Conservation (phyloP, 2,797 vertebrate species). For the Microctenopoma lineatum region DNA sequence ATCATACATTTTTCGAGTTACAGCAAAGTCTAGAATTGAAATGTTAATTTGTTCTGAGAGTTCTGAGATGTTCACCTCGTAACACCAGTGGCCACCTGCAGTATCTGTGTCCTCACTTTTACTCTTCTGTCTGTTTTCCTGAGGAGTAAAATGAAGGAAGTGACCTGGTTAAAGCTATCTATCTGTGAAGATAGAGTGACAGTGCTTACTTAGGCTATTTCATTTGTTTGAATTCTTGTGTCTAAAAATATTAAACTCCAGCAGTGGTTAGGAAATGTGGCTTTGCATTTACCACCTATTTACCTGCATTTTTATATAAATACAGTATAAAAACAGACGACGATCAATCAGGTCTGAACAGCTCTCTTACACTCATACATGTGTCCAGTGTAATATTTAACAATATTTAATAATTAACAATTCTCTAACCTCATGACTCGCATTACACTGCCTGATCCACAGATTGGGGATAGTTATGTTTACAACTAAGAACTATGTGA, state of each 20-base stretch:
- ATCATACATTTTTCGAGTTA: too few species aligned
- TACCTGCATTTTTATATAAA: too few species aligned
- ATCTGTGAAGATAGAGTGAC: background rate
- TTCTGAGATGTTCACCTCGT: too few species aligned
- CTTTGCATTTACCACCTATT: background rate
- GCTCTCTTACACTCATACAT: too few species aligned
- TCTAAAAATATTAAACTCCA: background rate
- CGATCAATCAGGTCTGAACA: too few species aligned
- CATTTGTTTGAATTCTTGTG: background rate
- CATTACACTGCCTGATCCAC: constrained; percentile 9
- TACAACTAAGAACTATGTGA: constrained; percentile 19
- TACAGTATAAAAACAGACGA: too few species aligned
- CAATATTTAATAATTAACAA: constrained; percentile 13
- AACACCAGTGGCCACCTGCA: background rate
- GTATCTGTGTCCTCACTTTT: constrained; percentile 2
- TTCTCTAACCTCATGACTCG: constrained; percentile 7
- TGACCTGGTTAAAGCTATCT: constrained; percentile 18
- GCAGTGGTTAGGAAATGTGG: background rate
- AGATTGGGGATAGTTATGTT: constrained; percentile 4
- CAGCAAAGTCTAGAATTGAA: too few species aligned
- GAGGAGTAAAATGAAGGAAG: constrained; percentile 20
- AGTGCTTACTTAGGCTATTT: background rate
- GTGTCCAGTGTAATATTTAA: too few species aligned
- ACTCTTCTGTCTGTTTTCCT: background rate
- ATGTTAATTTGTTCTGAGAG: too few species aligned